These are phyloP conservation scores for Varecia variegata DNA, from an alignment of 2,797 vertebrate species.

Conservation along the genomic window DNA sequence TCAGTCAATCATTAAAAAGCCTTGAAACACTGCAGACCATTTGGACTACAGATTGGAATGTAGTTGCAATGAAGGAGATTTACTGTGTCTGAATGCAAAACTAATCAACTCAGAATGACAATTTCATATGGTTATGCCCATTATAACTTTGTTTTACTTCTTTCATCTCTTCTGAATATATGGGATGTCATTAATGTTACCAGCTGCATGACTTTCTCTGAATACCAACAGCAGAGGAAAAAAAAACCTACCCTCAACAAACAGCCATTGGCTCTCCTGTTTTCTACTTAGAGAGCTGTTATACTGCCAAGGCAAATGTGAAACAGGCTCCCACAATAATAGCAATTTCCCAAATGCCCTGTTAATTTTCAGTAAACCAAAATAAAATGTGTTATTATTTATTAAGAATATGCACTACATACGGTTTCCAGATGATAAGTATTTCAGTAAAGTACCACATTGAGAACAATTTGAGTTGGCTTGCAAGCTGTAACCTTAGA, in stretches of 20 bases:
- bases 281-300: constrained; percentile 82
- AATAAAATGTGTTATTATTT: constrained; percentile 87
- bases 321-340: constrained; percentile 84
- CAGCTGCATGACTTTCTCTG: constrained; percentile 84
- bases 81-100: constrained; percentile 76
- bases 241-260: not conserved
- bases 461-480: constrained; percentile 79
- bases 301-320: constrained; percentile 82
- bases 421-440: constrained; percentile 87
- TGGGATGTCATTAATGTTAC: constrained; percentile 83
- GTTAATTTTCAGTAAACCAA: constrained; percentile 89
- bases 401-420: constrained; percentile 84
- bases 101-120: constrained; percentile 81
- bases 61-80: constrained; percentile 69
- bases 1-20: constrained; percentile 45
- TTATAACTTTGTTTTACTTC: constrained; percentile 82
- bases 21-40: constrained; percentile 76
- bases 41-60: constrained; percentile 79
- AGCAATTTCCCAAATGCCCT: constrained; percentile 85
- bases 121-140: constrained; percentile 82
- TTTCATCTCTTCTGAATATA: constrained; percentile 85
- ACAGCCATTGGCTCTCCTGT: constrained; percentile 62
- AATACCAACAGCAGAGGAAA: constrained; percentile 77
- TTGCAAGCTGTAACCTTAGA: constrained; percentile 77
- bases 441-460: constrained; percentile 78